Percentiles rank a stretch among this genome's conserved stretches.
These are phyloP conservation scores for Seriola rivoliana DNA, from an alignment of 2,113 vertebrate species.

Conservation along the genomic window DNA sequence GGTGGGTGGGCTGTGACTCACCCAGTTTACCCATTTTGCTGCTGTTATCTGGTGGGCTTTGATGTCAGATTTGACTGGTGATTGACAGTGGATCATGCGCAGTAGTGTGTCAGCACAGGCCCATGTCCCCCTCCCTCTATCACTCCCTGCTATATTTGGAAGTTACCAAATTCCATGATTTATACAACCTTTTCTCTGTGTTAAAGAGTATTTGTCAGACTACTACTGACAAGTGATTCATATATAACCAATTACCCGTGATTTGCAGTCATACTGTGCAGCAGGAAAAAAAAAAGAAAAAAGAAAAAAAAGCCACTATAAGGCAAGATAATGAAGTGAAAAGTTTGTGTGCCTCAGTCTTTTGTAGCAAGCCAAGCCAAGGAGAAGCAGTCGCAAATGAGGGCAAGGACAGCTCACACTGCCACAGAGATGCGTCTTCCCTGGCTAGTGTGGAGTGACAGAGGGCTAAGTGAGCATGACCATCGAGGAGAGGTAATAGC, in stretches of 20 bases:
- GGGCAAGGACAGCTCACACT: slow-evolving; percentile 64
- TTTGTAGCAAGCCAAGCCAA: slow-evolving; percentile 46
- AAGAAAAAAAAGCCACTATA: slow-evolving; percentile 33
- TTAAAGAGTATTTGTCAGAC: slow-evolving; percentile 45
- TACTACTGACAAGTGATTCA: slow-evolving; percentile 67
- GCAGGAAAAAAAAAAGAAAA: background rate
- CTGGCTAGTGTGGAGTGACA: slow-evolving; percentile 69
- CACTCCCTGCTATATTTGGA: slow-evolving; percentile 46
- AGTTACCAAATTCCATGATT: slow-evolving; percentile 35
- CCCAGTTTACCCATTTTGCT: slow-evolving; percentile 55
- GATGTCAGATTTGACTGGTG: slow-evolving; percentile 69
- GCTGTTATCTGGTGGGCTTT: slow-evolving; percentile 63
- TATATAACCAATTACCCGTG: slow-evolving; percentile 65
- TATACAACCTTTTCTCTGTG: slow-evolving; percentile 11
- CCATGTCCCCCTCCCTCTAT: background rate
- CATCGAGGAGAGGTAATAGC: slow-evolving; percentile 74
- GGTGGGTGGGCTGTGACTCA: slow-evolving; percentile 73
- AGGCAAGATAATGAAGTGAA: slow-evolving; percentile 68
- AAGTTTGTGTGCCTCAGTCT: slow-evolving; percentile 67
- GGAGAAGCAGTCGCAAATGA: slow-evolving; percentile 67
- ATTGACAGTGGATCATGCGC: slow-evolving; percentile 70
- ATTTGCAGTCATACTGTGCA: slow-evolving; percentile 68
- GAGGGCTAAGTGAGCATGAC: slow-evolving; percentile 80
- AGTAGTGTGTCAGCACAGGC: slow-evolving; percentile 37
- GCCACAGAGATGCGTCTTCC: slow-evolving; percentile 55